A percentile compares a stretch with the other conserved stretches of the same genome.
These are phyloP conservation scores for Ceratitis capitata DNA, from an alignment of 1,140 invertebrate species.

Conservation along the genomic window DNA sequence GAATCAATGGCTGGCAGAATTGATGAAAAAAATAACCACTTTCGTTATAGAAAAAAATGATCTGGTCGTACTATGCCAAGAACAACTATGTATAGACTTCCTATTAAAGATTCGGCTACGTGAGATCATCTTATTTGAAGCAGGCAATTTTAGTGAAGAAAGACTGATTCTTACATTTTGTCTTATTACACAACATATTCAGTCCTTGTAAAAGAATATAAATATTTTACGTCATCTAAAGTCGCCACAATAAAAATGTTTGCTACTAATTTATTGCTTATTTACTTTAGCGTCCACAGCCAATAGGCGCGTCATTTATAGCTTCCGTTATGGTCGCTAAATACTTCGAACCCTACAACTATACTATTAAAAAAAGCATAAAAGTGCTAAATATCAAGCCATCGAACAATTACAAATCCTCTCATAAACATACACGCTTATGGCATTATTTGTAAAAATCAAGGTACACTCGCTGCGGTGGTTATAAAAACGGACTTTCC, in stretches of 20 bases:
- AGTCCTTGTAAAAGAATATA: no score
- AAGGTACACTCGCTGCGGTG: background rate
- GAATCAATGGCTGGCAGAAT: background rate
- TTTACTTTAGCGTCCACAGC: background rate
- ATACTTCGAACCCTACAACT: background rate
- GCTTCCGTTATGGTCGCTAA: background rate
- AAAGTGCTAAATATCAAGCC: background rate
- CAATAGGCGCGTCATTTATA: background rate
- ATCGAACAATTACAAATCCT: background rate
- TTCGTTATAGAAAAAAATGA: background rate
- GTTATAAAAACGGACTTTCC: background rate
- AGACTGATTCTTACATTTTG: no score
- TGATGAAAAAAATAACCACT: background rate
- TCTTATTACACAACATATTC: no score
- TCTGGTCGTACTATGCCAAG: background rate
- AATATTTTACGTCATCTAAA: no score
- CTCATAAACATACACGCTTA: background rate
- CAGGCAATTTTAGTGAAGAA: no score
- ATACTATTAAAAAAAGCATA: background rate
- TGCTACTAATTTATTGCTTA: background rate
- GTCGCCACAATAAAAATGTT: background rate
- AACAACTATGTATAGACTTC: background rate
- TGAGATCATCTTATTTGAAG: no score
- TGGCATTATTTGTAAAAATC: background rate
- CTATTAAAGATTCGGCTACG: no score